These are phyloP conservation scores for Coreius guichenoti DNA, from an alignment of 2,797 vertebrate species.

Conservation along the genomic window DNA sequence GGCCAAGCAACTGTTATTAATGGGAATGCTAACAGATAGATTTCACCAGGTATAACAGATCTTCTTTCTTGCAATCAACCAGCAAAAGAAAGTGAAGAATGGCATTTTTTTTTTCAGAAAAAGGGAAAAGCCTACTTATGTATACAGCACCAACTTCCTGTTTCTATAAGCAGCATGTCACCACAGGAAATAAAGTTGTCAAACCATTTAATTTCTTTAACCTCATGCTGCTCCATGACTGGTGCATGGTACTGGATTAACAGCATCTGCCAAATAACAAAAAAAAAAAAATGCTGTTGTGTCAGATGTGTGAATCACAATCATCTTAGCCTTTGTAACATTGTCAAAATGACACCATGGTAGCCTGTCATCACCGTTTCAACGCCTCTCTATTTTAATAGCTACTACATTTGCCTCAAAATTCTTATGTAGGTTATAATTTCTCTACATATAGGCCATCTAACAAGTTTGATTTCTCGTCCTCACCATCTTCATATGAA, in stretches of 20 bases:
- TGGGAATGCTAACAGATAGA: background rate
- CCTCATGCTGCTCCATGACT: background rate
- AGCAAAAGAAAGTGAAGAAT: background rate
- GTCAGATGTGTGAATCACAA: conserved; percentile 38
- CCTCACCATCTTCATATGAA: background rate
- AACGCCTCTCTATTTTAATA: conserved; percentile 37
- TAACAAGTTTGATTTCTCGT: background rate
- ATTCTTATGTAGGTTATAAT: background rate
- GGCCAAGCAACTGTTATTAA: background rate
- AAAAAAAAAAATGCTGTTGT: background rate
- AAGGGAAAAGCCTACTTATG: background rate
- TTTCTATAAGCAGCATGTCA: background rate
- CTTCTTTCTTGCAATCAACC: background rate
- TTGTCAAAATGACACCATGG: conserved; percentile 36
- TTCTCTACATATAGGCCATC: background rate
- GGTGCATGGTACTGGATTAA: background rate
- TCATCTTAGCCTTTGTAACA: conserved; percentile 33
- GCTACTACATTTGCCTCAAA: background rate
- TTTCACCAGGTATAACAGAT: background rate
- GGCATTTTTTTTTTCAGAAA: background rate
- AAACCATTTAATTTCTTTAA: background rate
- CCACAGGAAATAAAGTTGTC: background rate
- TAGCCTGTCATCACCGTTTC: conserved; percentile 32
- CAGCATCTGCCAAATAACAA: background rate
- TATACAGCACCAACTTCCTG: background rate